These are phyloP conservation scores for Lepidostoma basale DNA, from an alignment of 1,140 invertebrate species.

Conservation along the genomic window DNA sequence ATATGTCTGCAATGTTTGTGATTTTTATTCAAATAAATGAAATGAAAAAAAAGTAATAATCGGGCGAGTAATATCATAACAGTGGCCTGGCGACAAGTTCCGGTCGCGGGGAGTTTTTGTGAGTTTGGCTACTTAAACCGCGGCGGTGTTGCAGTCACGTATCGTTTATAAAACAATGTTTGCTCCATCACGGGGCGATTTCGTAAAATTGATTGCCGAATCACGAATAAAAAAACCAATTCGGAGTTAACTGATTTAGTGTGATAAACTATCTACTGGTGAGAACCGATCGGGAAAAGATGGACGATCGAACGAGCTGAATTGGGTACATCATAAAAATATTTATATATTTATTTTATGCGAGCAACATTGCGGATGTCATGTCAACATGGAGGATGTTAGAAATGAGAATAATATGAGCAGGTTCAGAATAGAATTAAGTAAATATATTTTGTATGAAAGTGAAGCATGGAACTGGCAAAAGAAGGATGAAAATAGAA, in stretches of 20 bases:
- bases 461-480: too few relatives aligned
- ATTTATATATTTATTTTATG: too few relatives aligned
- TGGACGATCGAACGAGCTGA: slow-evolving; percentile 16
- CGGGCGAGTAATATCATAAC: background rate
- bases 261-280: slow-evolving; percentile 34
- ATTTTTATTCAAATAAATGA: background rate
- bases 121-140: background rate
- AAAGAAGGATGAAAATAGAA: too few relatives aligned
- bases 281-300: slow-evolving; percentile 24
- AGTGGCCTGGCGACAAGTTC: background rate
- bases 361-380: too few relatives aligned
- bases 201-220: slow-evolving; percentile 31
- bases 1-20: too few relatives aligned
- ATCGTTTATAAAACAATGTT: slow-evolving; percentile 29
- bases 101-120: background rate
- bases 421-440: too few relatives aligned
- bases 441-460: too few relatives aligned
- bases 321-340: background rate
- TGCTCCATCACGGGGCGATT: slow-evolving; percentile 23
- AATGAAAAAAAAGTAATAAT: slow-evolving; percentile 1
- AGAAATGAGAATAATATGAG: too few relatives aligned
- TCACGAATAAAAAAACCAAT: slow-evolving; percentile 27
- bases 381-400: too few relatives aligned
- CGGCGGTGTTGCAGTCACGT: slow-evolving; percentile 32
- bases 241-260: slow-evolving; percentile 28